Base-by-base conservation (phyloP, 2,888 invertebrate genomes). In the Nysson spinosus region DNA sequence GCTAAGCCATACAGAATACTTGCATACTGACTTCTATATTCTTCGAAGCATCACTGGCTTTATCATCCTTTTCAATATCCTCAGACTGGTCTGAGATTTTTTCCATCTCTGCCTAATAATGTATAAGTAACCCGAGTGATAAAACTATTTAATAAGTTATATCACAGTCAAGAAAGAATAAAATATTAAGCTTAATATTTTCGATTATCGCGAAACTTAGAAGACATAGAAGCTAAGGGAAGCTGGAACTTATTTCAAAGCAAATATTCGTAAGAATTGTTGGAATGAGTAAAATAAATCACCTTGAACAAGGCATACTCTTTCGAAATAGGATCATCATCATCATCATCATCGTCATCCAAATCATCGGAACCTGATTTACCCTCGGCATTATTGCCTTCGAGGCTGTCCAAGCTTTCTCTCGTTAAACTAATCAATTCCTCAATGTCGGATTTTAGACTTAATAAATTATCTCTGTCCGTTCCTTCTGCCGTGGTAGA, bases 221-320 rank as follows among this genome's bases (percentile, higher is more conserved):
- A n/a, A n/a, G n/a, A n/a, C n/a, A n/a, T n/a, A n/a, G n/a, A n/a
- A n/a, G n/a, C n/a, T n/a, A n/a, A n/a, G n/a, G n/a, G n/a, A n/a
- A n/a, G n/a, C n/a, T n/a, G n/a, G n/a, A n/a, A n/a, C n/a, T n/a
- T n/a, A n/a, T n/a, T n/a, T n/a, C n/a, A n/a, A n/a, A n/a, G n/a
- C n/a, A n/a, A n/a, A n/a, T n/a, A n/a, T n/a, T n/a, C n/a, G n/a
- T n/a, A n/a, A n/a, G n/a, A n/a, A n/a, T n/a, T n/a, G n/a, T n/a
- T 42, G 24, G 46, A 58, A 69, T 30, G 30, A 37, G n/a, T n/a
- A 24, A 39, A 20, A 28, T 4, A 1, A 12, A 44, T 43, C 88
- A 92, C 92, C 92, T 93, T 92, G 81, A 93, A 93, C 68, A 92
- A 86, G 40, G 91, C 91, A 89, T 92, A 93, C 87, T 93, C 93